A percentile compares a stretch with the other conserved stretches of the same genome.
Evolutionary conservation across 2,888 invertebrate species (phyloP).

Genomic region (Drosophila greeni): DNA sequence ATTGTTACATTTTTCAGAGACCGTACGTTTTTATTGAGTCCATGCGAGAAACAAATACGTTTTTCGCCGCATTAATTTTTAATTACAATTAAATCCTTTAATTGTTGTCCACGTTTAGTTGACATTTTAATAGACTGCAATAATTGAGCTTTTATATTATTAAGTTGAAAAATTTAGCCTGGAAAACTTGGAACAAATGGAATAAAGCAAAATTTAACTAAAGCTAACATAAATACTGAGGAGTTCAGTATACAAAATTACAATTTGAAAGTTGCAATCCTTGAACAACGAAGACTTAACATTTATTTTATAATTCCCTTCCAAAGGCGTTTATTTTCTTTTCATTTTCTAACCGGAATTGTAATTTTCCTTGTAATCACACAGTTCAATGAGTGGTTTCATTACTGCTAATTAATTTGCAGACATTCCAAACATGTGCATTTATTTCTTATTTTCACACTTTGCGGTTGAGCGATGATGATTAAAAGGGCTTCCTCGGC

Average conservation of each 20-base stretch:
- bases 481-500: not conserved
- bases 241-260: no score
- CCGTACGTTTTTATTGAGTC: slow-evolving; percentile 1
- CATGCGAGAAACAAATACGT: slow-evolving; percentile 6
- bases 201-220: not conserved
- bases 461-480: not conserved
- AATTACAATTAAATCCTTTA: slow-evolving; percentile 5
- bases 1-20: slow-evolving; percentile 1
- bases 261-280: no score
- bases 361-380: not conserved
- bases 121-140: not conserved
- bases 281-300: no score
- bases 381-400: not conserved
- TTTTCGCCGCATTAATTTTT: slow-evolving; percentile 9
- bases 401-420: slow-evolving; percentile 8
- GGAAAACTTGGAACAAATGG: no score
- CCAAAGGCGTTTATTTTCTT: not conserved
- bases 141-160: not conserved
- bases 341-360: not conserved
- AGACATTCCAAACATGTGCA: not conserved
- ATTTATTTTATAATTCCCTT: not conserved
- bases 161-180: not conserved
- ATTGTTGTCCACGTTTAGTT: not conserved
- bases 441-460: not conserved
- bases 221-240: not conserved